Conservation (phyloP, 1,140 invertebrate species). For the Solen grandis region DNA sequence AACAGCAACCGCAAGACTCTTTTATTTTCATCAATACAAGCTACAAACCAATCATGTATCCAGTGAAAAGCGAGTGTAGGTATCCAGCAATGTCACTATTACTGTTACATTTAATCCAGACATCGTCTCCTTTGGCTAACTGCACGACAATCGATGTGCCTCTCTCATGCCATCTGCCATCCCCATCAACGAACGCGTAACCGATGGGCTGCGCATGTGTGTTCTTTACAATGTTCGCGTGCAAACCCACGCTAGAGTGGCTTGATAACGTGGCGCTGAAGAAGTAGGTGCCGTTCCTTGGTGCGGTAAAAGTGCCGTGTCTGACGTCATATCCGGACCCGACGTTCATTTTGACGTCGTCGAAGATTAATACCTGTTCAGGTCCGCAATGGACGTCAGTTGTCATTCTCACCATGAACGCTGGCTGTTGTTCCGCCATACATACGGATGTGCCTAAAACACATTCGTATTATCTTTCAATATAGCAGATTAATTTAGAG, state of each 20-base stretch:
- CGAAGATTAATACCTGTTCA: background rate
- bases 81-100: too few species aligned
- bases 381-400: background rate
- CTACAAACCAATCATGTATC: too few species aligned
- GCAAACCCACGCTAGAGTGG: background rate
- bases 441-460: too few species aligned
- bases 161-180: background rate
- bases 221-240: constrained; percentile 8
- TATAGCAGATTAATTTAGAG: too few species aligned
- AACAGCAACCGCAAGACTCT: too few species aligned
- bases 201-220: background rate
- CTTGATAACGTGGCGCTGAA: background rate
- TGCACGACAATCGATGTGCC: too few species aligned
- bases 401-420: background rate
- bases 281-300: constrained; percentile 2
- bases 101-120: too few species aligned
- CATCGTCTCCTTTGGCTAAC: too few species aligned
- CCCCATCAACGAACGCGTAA: background rate
- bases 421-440: background rate
- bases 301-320: background rate
- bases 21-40: too few species aligned
- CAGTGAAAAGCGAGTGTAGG: too few species aligned
- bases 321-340: constrained; percentile 1
- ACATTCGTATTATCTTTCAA: too few species aligned
- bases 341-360: background rate